phyloP scores from a whole-genome alignment of 2,888 invertebrate genomes.

The Hylaea fasciaria region DNA sequence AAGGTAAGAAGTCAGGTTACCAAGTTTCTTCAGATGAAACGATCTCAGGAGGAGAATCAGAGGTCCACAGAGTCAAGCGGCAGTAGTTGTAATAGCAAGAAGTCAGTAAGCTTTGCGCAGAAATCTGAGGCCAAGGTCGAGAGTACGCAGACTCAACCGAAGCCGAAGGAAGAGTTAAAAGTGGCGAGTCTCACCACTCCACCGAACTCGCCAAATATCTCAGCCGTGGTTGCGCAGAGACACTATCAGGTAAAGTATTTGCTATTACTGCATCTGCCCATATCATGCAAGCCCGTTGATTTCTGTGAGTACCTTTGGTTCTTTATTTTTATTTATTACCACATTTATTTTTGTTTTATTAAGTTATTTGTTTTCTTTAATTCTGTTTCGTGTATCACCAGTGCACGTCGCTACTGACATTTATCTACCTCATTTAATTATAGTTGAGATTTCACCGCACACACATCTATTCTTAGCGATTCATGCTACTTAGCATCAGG shows the following conservation, averaged over 20 bases:
- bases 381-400: slow-evolving; percentile 38
- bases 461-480: slow-evolving; percentile 11
- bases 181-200: slow-evolving; percentile 84
- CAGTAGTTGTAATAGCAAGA: slow-evolving; percentile 86
- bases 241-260: slow-evolving; percentile 83
- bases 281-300: slow-evolving; percentile 69
- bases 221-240: slow-evolving; percentile 85
- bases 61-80: slow-evolving; percentile 86
- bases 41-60: slow-evolving; percentile 87
- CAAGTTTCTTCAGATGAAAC: slow-evolving; percentile 88
- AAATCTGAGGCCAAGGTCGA: slow-evolving; percentile 75
- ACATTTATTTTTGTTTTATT: neutral
- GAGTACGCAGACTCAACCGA: slow-evolving; percentile 73
- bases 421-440: slow-evolving; percentile 10
- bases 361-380: slow-evolving; percentile 21
- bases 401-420: slow-evolving; percentile 23
- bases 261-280: slow-evolving; percentile 48
- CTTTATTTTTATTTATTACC: slow-evolving; percentile 56
- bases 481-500: slow-evolving; percentile 17
- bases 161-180: slow-evolving; percentile 82
- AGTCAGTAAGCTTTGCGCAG: slow-evolving; percentile 91
- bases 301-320: slow-evolving; percentile 80
- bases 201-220: slow-evolving; percentile 91
- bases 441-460: slow-evolving; percentile 13
- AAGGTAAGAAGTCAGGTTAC: slow-evolving; percentile 89